Base-by-base conservation (phyloP, 2,888 invertebrate genomes). In the Idaea straminata region DNA sequence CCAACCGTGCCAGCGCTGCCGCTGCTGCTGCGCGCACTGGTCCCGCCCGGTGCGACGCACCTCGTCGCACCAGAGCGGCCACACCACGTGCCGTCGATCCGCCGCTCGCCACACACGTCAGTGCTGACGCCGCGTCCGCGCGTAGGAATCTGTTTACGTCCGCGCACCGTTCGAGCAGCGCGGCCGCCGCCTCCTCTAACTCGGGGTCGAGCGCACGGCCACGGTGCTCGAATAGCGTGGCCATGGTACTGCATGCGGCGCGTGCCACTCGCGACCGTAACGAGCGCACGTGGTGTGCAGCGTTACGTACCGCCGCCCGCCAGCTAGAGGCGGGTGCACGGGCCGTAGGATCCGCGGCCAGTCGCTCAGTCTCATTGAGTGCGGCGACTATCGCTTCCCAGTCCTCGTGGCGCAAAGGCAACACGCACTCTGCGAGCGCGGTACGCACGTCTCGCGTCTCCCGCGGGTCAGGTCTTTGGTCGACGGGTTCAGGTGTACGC, bases 131-230 rank as follows among this genome's bases (percentile, higher is more conserved):
- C 4, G 98, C 97, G 86, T 99, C 99, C 57, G 96, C 96, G 34
- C 98, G 94, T 63, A 99, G 94, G 84, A 99, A 99, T 75, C 96
- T 96, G 88, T 98, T 99, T 6, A 98, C 98, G 81, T 99, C 99
- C 0, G 98, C 98, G 62, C 97, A 96, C 69, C 98, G 96, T 74
- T 97, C 96, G 38, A 99, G 93, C 66, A 99, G 89, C 10, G 97
- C 96, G 34, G 94, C 95, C 0, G 96, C 96, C 63, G 98, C 94
- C 81, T 97, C 97, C 80, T 99, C 99, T 64, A 98, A 91, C 87
- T 99, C 98, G 91, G 97, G 89, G 59, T 95, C 95, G 3, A 95
- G 80, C 5, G 83, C 86, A 7, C 93, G 93, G 3, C 93, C 93
- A 67, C 95, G 94, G 4, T 94, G 88, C 36, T 92, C 90, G 83